Conservation (phyloP, 2,797 vertebrate genomes). For the Chiloscyllium punctatum region DNA sequence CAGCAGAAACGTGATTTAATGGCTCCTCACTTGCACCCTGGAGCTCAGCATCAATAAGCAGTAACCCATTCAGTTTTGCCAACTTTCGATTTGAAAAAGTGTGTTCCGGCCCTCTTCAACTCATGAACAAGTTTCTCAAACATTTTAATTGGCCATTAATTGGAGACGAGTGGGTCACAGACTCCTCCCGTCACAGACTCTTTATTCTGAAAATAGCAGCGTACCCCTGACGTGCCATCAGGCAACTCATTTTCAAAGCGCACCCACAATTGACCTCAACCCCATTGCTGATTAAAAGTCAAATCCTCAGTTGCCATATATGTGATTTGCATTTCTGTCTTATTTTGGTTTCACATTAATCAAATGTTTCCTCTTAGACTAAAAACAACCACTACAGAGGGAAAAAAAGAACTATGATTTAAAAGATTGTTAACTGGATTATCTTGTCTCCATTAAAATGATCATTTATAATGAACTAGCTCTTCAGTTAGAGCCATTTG, state of each 20-base stretch:
- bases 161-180: too few species aligned
- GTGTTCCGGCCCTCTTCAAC: background rate
- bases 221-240: background rate
- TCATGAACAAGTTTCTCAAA: too few species aligned
- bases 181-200: too few species aligned
- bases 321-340: background rate
- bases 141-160: too few species aligned
- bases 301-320: background rate
- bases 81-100: background rate
- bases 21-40: background rate
- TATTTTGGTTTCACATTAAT: slow-evolving; percentile 1
- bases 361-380: background rate
- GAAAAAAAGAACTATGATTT: background rate
- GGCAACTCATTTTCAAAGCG: background rate
- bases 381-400: background rate
- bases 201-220: too few species aligned
- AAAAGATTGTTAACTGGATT: background rate
- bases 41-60: background rate
- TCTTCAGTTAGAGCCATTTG: background rate
- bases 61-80: background rate
- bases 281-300: background rate
- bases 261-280: background rate
- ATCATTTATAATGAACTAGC: background rate
- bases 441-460: background rate
- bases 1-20: background rate